Conservation (phyloP, 2,113 vertebrate genomes). For the Corvus hawaiiensis region DNA sequence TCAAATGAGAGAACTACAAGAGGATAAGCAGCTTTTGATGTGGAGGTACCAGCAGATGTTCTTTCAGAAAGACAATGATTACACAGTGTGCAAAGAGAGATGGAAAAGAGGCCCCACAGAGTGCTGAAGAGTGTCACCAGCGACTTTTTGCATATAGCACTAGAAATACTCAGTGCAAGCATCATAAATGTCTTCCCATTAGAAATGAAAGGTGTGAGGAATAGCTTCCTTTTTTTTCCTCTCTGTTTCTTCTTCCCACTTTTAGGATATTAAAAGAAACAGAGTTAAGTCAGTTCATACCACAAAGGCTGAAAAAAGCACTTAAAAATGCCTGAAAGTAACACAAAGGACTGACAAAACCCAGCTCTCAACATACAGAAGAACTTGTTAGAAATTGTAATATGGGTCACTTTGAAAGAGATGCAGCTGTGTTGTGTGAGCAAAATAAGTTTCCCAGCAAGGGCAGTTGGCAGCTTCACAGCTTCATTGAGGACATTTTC, state of each 20-base stretch:
- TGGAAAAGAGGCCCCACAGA: slow-evolving; percentile 37
- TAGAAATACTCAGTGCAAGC: not conserved
- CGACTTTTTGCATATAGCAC: not conserved
- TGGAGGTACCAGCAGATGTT: slow-evolving; percentile 16
- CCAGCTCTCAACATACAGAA: not conserved
- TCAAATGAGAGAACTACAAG: slow-evolving; percentile 58
- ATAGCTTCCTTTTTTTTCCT: not conserved
- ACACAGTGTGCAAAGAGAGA: slow-evolving; percentile 34
- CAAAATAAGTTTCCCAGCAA: not conserved
- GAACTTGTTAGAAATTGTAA: not conserved
- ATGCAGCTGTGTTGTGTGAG: not conserved
- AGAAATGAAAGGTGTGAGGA: not conserved
- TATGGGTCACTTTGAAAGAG: not conserved
- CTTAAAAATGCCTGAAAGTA: not conserved
- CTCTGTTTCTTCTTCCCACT: not conserved
- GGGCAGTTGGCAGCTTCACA: not conserved
- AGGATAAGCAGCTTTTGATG: slow-evolving; percentile 62
- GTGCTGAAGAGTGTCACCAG: not conserved
- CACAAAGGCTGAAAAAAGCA: not conserved
- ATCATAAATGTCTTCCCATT: not conserved
- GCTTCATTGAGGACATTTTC: not conserved
- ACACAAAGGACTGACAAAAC: not conserved
- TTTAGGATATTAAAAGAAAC: not conserved
- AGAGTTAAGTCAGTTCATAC: not conserved
- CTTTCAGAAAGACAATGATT: slow-evolving; percentile 55